These are phyloP conservation scores for Ceriagrion tenellum DNA, from an alignment of 2,888 invertebrate species.

Conservation along the genomic window DNA sequence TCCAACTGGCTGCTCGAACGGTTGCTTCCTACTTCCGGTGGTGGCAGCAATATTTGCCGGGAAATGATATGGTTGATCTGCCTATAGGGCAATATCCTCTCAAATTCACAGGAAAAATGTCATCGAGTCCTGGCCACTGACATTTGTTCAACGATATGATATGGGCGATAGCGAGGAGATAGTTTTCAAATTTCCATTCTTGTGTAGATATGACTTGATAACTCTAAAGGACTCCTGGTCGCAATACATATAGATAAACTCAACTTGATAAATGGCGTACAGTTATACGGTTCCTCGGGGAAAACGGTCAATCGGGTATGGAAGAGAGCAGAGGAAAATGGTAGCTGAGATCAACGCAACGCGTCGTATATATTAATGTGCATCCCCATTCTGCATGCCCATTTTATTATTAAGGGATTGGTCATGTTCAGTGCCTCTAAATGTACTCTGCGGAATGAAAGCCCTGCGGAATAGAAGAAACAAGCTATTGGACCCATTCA, in stretches of 20 bases:
- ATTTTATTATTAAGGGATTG: too few relatives aligned
- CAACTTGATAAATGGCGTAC: not conserved
- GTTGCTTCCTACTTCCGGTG: not conserved
- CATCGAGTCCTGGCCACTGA: not conserved
- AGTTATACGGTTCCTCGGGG: not conserved
- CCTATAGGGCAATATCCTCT: not conserved
- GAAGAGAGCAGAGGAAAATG: too few relatives aligned
- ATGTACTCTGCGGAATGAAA: too few relatives aligned
- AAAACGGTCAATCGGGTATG: too few relatives aligned
- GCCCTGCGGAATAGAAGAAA: too few relatives aligned
- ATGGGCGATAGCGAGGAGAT: not conserved
- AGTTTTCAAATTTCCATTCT: not conserved
- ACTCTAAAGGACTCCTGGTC: not conserved
- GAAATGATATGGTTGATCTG: not conserved
- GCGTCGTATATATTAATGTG: too few relatives aligned
- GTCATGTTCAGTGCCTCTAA: too few relatives aligned
- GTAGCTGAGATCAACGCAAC: too few relatives aligned
- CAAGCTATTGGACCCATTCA: too few relatives aligned
- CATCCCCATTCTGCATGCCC: too few relatives aligned
- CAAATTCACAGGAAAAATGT: not conserved
- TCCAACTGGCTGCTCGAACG: not conserved
- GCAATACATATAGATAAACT: not conserved
- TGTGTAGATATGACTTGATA: not conserved
- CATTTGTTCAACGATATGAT: not conserved
- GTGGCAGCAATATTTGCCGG: not conserved